Conservation (phyloP, 2,113 vertebrate genomes). For the Aleadryas rufinucha region DNA sequence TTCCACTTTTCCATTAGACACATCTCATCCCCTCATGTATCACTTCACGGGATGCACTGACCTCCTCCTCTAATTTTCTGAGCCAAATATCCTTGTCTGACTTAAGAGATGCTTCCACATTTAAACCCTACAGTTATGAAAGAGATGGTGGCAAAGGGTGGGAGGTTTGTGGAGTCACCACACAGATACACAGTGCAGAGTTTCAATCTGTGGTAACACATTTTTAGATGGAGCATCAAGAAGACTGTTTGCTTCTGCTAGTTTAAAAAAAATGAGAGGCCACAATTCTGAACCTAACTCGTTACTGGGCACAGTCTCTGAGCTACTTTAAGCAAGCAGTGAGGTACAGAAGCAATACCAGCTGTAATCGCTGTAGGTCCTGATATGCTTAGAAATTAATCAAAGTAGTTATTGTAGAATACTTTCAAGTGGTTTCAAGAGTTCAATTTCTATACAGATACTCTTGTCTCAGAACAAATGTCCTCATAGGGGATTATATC, state of each 20-base stretch:
- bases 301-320: neutral
- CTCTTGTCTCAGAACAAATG: neutral
- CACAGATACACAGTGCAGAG: neutral
- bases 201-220: neutral
- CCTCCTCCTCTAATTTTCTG: neutral
- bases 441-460: neutral
- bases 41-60: neutral
- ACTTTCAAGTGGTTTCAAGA: neutral
- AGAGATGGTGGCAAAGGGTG: neutral
- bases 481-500: neutral
- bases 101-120: neutral
- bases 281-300: neutral
- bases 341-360: neutral
- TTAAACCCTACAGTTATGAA: neutral
- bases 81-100: neutral
- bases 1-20: neutral
- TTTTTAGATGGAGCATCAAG: neutral
- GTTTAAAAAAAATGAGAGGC: neutral
- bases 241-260: neutral
- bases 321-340: neutral
- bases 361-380: neutral
- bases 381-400: neutral
- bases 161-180: neutral
- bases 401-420: neutral
- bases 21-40: neutral